Evolutionary conservation across 2,888 invertebrate species (phyloP), one percentile per base, ranked within the genome.

Genomic region (Agrochola lota): DNA sequence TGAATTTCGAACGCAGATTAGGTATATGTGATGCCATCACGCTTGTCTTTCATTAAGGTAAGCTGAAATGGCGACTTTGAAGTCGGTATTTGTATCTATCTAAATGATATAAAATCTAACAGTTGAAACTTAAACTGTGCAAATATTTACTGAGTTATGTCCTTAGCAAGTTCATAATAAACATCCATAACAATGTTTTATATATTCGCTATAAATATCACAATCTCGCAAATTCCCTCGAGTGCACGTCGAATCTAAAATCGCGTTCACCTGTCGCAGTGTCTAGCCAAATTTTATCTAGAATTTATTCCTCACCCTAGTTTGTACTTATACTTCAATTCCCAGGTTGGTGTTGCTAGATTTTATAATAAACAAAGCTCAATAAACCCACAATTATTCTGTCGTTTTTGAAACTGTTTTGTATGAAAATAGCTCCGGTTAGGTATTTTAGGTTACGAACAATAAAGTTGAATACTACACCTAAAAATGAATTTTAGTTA

Each of bases 281-380:
- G 83, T 86, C 74, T 86, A 86, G 78, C 73, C 84, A 82, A 83
- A 83, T 84, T 84, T 83, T 66, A 78, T 74, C 46, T 62, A 52
- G 26, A 77, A 83, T 83, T 83, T 78, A 83, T 78, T 83, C 52
- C 74, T 52, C 62, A 62, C 43, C 23, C 60, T 63, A 74, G 55
- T 83, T 78, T 69, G 30, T 43, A 69, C 17, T n/a, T 49, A 74
- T 26, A 64, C 57, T 77, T 77, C 30, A 35, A 74, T 52, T 71
- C 60, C 60, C 77, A 60, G 40, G 23, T n/a, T n/a, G 9, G 20
- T 46, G 62, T 63, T 64, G 49, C 67, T 74, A 35, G 55, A 70
- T 83, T 73, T 49, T 67, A 59, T 76, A 67, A n/a, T 55, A 52
- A 77, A 69, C 9, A 40, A 17, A 82, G 57, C 52, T 40, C 17